These are phyloP conservation scores for Panurus biarmicus DNA, from an alignment of 2,113 vertebrate species.

Conservation along the genomic window DNA sequence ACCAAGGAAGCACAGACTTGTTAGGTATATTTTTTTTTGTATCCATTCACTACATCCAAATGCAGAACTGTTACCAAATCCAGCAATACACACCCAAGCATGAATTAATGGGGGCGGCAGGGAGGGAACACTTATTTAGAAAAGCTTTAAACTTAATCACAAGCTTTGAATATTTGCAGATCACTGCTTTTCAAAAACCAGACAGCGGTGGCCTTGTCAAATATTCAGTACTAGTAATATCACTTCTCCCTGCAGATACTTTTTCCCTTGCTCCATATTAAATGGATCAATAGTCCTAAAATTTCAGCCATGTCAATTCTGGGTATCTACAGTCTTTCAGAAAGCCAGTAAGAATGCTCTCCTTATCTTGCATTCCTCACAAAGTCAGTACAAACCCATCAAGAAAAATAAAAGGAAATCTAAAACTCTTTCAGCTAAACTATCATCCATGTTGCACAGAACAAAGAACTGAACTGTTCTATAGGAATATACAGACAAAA, in stretches of 20 bases:
- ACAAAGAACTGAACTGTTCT: not conserved
- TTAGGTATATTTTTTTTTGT: conserved; percentile 50
- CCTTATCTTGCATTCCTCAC: not conserved
- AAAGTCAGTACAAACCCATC: not conserved
- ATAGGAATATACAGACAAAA: not conserved
- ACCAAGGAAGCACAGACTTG: conserved; percentile 42
- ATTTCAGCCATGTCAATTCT: not conserved
- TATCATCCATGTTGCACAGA: not conserved
- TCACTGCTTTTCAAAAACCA: not conserved
- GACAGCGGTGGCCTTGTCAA: not conserved
- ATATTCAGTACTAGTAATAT: not conserved
- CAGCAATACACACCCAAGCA: not conserved
- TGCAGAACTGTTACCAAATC: not conserved
- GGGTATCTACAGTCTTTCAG: not conserved
- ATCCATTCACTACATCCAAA: conserved; percentile 2
- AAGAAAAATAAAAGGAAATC: not conserved
- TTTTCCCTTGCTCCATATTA: not conserved
- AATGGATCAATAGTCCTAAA: not conserved
- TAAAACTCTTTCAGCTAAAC: not conserved
- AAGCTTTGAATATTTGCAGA: not conserved
- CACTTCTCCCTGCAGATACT: not conserved
- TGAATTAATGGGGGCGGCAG: not conserved
- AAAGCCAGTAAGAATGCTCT: not conserved
- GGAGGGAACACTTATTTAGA: not conserved
- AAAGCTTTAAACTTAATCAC: not conserved